phyloP scores from a whole-genome alignment of 1,140 invertebrate genomes.

The Orussus abietinus region DNA sequence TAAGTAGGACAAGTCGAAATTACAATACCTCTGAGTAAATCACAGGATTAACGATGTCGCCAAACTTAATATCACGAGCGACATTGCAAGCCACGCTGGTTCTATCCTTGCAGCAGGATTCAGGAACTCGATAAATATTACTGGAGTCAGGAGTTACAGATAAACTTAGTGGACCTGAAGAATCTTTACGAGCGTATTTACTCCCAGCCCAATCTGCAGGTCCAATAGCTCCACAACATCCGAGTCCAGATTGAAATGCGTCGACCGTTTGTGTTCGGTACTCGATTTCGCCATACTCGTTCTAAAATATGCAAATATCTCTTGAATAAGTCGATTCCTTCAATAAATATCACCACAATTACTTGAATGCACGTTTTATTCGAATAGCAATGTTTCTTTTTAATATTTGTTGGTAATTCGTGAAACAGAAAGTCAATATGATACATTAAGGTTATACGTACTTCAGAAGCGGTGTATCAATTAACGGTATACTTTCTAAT shows the following conservation, averaged over 20 bases:
- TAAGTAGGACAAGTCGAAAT: not conserved
- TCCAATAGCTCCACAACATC: constrained; percentile 70
- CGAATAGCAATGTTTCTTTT: no score
- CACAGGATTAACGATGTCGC: constrained; percentile 45
- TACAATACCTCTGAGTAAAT: constrained; percentile 57
- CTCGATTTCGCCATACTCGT: constrained; percentile 64
- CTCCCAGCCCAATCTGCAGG: constrained; percentile 69
- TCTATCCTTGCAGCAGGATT: constrained; percentile 59
- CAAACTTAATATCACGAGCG: constrained; percentile 51
- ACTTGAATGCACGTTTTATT: no score
- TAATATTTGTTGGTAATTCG: no score
- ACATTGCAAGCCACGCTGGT: constrained; percentile 49
- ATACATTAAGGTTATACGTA: no score
- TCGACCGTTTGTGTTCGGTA: constrained; percentile 65
- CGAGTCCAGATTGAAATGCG: constrained; percentile 63
- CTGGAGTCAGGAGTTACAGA: constrained; percentile 33
- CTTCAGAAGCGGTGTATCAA: no score
- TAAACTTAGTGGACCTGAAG: constrained; percentile 24
- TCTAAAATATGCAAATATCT: constrained; percentile 50
- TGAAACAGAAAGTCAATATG: no score
- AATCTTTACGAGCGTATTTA: constrained; percentile 53
- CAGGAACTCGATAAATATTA: constrained; percentile 56
- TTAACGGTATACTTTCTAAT: no score
- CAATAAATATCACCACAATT: no score
- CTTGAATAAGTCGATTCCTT: no score